Conservation (phyloP, 2,797 vertebrate genomes). For the Numenius phaeopus region DNA sequence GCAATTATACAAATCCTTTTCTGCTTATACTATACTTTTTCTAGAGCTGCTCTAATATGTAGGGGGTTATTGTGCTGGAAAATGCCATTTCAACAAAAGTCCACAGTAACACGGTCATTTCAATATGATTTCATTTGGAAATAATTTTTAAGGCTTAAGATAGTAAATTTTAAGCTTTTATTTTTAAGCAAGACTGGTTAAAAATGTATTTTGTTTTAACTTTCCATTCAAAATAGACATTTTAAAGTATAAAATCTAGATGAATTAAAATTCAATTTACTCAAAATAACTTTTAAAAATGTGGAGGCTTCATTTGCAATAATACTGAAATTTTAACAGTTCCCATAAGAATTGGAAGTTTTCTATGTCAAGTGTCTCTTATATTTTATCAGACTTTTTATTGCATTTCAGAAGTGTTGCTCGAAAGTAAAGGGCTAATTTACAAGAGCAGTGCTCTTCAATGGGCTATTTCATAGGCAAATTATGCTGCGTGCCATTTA, state of each 20-base stretch:
- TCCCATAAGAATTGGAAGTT: not conserved
- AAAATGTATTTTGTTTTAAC: not conserved
- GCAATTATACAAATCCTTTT: not conserved
- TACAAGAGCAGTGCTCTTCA: not conserved
- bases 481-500: not conserved
- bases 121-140: not conserved
- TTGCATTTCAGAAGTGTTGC: not conserved
- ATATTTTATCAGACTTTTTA: not conserved
- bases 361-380: not conserved
- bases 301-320: not conserved
- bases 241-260: not conserved
- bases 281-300: not conserved
- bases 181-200: not conserved
- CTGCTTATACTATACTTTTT: not conserved
- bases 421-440: not conserved
- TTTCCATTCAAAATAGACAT: not conserved
- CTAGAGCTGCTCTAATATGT: not conserved
- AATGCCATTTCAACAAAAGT: not conserved
- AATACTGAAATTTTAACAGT: not conserved
- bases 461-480: not conserved
- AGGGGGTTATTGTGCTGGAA: not conserved
- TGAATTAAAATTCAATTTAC: not conserved
- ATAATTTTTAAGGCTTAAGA: not conserved
- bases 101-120: not conserved
- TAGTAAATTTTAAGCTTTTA: not conserved